Evolutionary conservation across 2,888 invertebrate genomes (phyloP).

Genomic region (Melanostoma mellinum): DNA sequence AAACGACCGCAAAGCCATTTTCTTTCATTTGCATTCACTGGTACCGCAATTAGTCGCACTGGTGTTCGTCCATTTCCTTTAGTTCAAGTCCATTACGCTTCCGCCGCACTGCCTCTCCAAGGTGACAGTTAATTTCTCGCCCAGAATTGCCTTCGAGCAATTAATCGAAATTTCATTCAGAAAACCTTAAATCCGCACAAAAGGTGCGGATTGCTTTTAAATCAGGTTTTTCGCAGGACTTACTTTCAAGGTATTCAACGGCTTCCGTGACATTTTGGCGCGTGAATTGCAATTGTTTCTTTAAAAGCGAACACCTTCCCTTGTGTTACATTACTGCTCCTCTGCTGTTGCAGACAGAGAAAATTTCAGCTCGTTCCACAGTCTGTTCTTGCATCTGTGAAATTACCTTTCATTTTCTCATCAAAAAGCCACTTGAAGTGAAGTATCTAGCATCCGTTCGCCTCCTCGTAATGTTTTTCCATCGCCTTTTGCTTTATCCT

Average conservation of each 20-base stretch:
- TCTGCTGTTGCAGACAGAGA: slow-evolving; percentile 17
- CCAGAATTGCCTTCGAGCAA: slow-evolving; percentile 66
- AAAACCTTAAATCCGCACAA: slow-evolving; percentile 51
- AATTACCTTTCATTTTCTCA: slow-evolving; percentile 81
- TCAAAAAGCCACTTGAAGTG: slow-evolving; percentile 80
- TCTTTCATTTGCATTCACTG: slow-evolving; percentile 66
- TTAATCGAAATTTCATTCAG: slow-evolving; percentile 73
- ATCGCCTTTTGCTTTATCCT: slow-evolving; percentile 44
- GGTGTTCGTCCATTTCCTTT: slow-evolving; percentile 22
- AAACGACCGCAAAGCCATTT: slow-evolving; percentile 47
- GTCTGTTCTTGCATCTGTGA: slow-evolving; percentile 75
- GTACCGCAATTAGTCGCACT: slow-evolving; percentile 68
- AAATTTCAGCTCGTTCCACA: slow-evolving; percentile 35
- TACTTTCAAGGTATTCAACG: slow-evolving; percentile 22
- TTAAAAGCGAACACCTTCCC: background rate
- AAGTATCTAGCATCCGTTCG: slow-evolving; percentile 37
- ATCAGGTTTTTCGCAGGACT: slow-evolving; percentile 49
- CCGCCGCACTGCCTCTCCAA: slow-evolving; percentile 36
- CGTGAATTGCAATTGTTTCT: slow-evolving; percentile 59
- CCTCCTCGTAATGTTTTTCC: slow-evolving; percentile 51
- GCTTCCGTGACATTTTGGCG: slow-evolving; percentile 40
- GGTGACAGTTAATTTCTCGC: slow-evolving; percentile 71
- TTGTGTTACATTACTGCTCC: background rate
- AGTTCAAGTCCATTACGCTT: slow-evolving; percentile 57
- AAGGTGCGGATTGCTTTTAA: slow-evolving; percentile 68